Conservation (phyloP, 2,797 vertebrate species). For the Sebastes oblongus region DNA sequence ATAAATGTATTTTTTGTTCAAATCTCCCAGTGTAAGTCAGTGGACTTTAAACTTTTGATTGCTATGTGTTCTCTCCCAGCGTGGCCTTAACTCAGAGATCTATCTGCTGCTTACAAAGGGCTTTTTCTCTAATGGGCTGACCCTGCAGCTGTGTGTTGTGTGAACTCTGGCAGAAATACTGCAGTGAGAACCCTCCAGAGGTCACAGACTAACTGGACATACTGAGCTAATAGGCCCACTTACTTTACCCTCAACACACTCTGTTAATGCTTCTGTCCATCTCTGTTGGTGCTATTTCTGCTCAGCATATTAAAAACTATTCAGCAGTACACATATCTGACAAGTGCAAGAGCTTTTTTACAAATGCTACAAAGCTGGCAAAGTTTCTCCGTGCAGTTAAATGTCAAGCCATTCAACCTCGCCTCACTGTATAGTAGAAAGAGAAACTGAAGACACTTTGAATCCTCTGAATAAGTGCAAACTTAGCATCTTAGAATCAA, state of each 20-base stretch:
- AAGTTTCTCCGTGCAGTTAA: background rate
- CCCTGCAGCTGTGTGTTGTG: background rate
- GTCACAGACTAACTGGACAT: background rate
- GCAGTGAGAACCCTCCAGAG: background rate
- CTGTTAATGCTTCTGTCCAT: background rate
- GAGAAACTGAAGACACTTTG: background rate
- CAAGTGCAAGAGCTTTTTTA: conserved; percentile 8
- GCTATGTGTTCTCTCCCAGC: background rate
- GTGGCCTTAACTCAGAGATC: background rate
- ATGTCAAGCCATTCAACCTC: background rate
- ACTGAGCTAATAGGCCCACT: background rate
- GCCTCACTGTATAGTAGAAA: background rate
- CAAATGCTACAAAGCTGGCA: conserved; percentile 11
- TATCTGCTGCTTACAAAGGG: background rate
- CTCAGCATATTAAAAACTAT: background rate
- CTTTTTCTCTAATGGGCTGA: background rate
- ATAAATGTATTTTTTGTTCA: conserved; percentile 25
- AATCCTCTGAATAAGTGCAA: conserved; percentile 20
- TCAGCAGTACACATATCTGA: background rate
- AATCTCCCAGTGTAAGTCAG: background rate
- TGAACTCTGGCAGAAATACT: conserved; percentile 1
- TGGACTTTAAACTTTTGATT: background rate
- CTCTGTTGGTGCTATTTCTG: background rate
- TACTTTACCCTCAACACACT: background rate
- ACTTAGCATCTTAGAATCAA: background rate